Evolutionary conservation across 1,140 invertebrate species (phyloP), one percentile per base, ranked within the genome.

Genomic region (Drosophila kepulauana): DNA sequence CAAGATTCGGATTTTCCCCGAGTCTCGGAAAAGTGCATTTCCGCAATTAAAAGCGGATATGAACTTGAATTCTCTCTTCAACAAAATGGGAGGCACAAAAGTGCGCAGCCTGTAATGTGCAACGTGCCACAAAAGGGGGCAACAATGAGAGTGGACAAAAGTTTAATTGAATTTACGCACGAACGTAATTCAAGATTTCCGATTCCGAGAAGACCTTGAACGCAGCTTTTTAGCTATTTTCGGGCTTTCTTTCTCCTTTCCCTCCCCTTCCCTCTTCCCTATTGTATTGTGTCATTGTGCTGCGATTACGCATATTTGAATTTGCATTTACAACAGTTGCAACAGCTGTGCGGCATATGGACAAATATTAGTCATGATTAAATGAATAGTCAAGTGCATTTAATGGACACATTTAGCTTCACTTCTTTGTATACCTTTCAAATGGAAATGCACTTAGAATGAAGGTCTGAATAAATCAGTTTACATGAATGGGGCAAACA

Each of bases 31-130:
- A 87, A 87, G 54, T 85, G 78, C 81, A 89, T 79, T 89, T 89
- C 86, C 85, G 86, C 81, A 89, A 89, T 85, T 85, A 82, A 85
- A 89, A 81, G 11, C 81, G 85, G 85, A 89, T 81, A 69, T 84
- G 58, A 75, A 78, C 46, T 74, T 62, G 64, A 70, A 76, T 20
- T 58, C 25, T 25, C 20, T 25, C 20, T 25, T 7, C 38, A 20
- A 16, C 56, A 52, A 57, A 73, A 51, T 25, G 64, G 64, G 62
- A 58, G 54, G 63, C 52, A 65, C 30, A 13, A 38, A 49, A 69
- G 48, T 61, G 61, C 63, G 51, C 68, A n/a, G 45, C 20, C 11
- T 59, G 56, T 20, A 16, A 13, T 10, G 7, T 63, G 59, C 51
- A 58, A 64, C 69, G 69, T 72, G 56, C 66, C 13, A 30, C 52